A percentile compares a stretch with the other conserved stretches of the same genome.
These are phyloP conservation scores for Smutsia temminckii DNA, from an alignment of 2,797 vertebrate species.

Conservation along the genomic window DNA sequence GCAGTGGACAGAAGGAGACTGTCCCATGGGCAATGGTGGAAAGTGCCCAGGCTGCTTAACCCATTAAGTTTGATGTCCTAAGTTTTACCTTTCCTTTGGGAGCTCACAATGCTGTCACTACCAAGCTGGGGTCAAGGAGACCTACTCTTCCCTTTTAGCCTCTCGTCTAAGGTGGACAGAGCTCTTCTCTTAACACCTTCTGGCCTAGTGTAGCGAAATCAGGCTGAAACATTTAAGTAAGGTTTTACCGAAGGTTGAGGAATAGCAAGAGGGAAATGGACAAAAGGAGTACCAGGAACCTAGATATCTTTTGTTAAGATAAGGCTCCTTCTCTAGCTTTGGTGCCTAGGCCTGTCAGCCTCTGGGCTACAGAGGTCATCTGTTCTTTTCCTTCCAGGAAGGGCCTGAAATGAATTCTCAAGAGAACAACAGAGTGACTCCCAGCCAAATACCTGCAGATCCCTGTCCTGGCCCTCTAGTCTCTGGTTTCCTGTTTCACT, in stretches of 20 bases:
- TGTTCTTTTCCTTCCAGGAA: slow-evolving; percentile 4
- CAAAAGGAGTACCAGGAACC: slow-evolving; percentile 22
- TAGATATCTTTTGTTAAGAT: background rate
- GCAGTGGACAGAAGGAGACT: background rate
- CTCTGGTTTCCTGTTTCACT: background rate
- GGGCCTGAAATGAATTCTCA: background rate
- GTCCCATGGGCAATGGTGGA: background rate
- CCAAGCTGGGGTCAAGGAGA: background rate
- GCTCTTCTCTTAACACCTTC: background rate
- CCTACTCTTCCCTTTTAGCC: background rate
- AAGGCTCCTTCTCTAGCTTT: background rate
- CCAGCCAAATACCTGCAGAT: background rate
- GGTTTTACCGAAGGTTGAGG: background rate
- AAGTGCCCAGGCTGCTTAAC: background rate
- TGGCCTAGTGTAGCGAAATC: slow-evolving; percentile 35
- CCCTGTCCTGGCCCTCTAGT: no score
- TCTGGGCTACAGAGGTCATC: background rate
- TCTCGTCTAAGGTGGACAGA: background rate
- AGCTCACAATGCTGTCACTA: background rate
- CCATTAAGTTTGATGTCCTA: background rate
- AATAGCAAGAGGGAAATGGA: slow-evolving; percentile 14
- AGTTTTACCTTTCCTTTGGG: background rate
- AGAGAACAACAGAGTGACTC: background rate
- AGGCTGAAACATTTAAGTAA: background rate
- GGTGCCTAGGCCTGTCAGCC: background rate